phyloP scores from a whole-genome alignment of 1,140 invertebrate species.

The Hydropsyche tenuis region DNA sequence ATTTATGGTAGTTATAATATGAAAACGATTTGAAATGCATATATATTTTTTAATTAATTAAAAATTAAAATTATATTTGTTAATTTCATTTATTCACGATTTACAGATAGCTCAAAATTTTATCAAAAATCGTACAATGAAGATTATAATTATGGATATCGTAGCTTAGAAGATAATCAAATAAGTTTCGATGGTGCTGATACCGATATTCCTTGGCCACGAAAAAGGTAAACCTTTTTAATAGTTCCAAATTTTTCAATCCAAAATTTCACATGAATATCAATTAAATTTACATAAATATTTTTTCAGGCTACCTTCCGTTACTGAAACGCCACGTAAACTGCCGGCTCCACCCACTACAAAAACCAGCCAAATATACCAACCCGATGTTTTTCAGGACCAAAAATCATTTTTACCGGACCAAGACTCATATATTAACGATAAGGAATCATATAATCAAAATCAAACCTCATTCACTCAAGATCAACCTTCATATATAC shows the following conservation, averaged over 20 bases:
- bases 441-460: constrained; percentile 38
- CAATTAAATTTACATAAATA: too few relatives aligned
- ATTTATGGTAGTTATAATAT: constrained; percentile 36
- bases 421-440: constrained; percentile 29
- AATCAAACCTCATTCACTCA: constrained; percentile 28
- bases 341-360: constrained; percentile 43
- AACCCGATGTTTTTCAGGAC: constrained; percentile 38
- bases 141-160: constrained; percentile 75
- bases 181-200: constrained; percentile 39
- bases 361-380: constrained; percentile 39
- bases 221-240: constrained; percentile 43
- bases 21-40: neutral
- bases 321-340: constrained; percentile 45
- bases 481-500: constrained; percentile 6
- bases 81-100: neutral
- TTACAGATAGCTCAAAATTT: constrained; percentile 47
- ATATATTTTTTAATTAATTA: constrained; percentile 19
- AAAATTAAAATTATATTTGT: neutral
- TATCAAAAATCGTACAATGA: constrained; percentile 66
- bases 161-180: constrained; percentile 60
- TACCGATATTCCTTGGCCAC: constrained; percentile 42
- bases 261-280: too few relatives aligned
- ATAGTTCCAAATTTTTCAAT: too few relatives aligned
- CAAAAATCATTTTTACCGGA: constrained; percentile 32
- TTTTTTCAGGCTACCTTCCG: constrained; percentile 46